Evolutionary conservation across 2,888 invertebrate species (phyloP), one percentile per base, ranked within the genome.

Genomic region (Eupithecia dodoneata): DNA sequence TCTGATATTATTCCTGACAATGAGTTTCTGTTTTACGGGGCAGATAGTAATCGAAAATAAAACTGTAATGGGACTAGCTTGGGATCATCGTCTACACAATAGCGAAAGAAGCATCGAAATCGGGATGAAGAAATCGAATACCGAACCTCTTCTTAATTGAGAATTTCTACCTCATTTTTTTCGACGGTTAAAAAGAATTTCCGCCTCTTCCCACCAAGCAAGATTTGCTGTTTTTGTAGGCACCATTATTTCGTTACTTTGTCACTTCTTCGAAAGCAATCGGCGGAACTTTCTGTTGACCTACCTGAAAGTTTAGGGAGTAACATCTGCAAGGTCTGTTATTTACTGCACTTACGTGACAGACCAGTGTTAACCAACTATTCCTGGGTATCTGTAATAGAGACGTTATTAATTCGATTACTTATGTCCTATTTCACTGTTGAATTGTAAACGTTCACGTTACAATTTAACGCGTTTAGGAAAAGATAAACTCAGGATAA

Each of bases 301-400:
- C 70, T 47, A 70, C 70, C 70, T 70, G 70, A 70, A 70, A 70
- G 70, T 70, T 70, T 69, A n/a, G 70, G 70, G 47, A 70, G 70
- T 30, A 47, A 70, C 47, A 70, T 47, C 70, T 70, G 70, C 70
- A 47, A 70, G 70, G 30, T 47, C 47, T 70, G 47, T 70, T 13
- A 70, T 70, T 70, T 70, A 70, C 70, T 70, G 70, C 47, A 70
- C 70, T 30, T 70, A 70, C 47, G 70, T 70, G 70, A 70, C 70
- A 47, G 47, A 70, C 12, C 47, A 49, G 47, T 70, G 70, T 30
- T 30, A 44, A 18, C 70, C 47, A 47, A 69, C 47, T 70, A 18
- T 30, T 49, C 70, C 66, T 42, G 63, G 18, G 63, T 63, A 30
- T 59, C 3, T 18, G 3, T 18, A 59, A 63, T 9, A 9, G 18